phyloP scores from a whole-genome alignment of 2,113 vertebrate genomes.

The western clawed frog (Xenopus tropicalis) region DNA sequence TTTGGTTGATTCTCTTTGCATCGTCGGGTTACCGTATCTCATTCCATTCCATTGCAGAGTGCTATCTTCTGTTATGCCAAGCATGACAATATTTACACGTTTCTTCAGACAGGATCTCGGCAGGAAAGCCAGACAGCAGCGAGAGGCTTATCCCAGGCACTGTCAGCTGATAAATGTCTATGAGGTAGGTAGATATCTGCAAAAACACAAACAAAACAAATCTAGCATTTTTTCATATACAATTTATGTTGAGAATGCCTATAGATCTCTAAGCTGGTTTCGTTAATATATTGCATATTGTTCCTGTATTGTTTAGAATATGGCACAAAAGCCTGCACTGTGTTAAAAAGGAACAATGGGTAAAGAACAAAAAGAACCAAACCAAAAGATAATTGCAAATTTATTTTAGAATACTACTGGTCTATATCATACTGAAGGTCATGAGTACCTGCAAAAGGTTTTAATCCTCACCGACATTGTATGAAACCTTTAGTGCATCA shows the following conservation, averaged over 20 bases:
- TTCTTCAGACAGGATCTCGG: conserved; percentile 38
- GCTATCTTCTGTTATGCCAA: conserved; percentile 38
- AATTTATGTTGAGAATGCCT: background rate
- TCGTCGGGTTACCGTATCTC: conserved; percentile 36
- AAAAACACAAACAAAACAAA: conserved; percentile 14
- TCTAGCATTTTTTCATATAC: background rate
- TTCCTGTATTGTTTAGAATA: too few relatives aligned
- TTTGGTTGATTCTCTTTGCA: conserved; percentile 31
- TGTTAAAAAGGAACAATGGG: background rate
- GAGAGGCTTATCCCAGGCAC: conserved; percentile 25
- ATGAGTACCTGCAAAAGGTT: too few relatives aligned
- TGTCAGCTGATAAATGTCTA: conserved; percentile 26
- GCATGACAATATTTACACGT: conserved; percentile 43
- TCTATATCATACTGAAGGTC: too few relatives aligned
- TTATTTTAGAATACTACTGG: too few relatives aligned
- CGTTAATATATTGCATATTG: too few relatives aligned
- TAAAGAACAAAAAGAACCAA: too few relatives aligned
- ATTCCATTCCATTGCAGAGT: conserved; percentile 36
- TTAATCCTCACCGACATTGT: too few relatives aligned
- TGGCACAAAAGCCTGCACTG: background rate
- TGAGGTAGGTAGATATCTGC: conserved; percentile 23
- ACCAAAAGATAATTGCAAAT: too few relatives aligned
- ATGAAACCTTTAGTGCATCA: too few relatives aligned
- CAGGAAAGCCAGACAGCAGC: conserved; percentile 28
- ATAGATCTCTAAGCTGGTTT: too few relatives aligned